Evolutionary conservation across 2,113 vertebrate species (phyloP).

Genomic region (Menidia beryllina): DNA sequence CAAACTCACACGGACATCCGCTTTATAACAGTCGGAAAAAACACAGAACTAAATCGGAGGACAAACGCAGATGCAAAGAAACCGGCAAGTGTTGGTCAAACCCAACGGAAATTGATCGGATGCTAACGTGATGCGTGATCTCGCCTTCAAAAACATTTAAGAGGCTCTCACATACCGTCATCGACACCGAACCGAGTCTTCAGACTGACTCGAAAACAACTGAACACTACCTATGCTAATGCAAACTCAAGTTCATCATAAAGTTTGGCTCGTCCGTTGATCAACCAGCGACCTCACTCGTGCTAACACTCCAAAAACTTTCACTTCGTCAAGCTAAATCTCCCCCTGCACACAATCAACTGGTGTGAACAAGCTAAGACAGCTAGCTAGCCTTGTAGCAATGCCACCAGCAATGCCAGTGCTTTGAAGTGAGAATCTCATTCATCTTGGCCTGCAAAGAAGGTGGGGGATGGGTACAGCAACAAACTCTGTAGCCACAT

Average conservation of each 20-base stretch:
- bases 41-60: not conserved
- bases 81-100: not conserved
- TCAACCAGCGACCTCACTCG: conserved; percentile 14
- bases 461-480: conserved; percentile 80
- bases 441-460: conserved; percentile 82
- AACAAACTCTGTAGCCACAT: conserved; percentile 81
- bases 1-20: not conserved
- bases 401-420: conserved; percentile 70
- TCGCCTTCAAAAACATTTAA: not conserved
- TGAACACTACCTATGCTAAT: not conserved
- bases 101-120: not conserved
- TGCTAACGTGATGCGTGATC: not conserved
- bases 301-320: conserved; percentile 24
- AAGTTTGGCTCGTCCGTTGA: conserved; percentile 32
- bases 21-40: not conserved
- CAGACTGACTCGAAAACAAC: not conserved
- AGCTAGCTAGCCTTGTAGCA: conserved; percentile 64
- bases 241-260: conserved; percentile 38
- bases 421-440: conserved; percentile 83
- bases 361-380: conserved; percentile 43
- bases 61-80: not conserved
- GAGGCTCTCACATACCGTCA: not conserved
- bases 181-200: not conserved
- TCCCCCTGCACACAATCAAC: conserved; percentile 27
- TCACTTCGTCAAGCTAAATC: not conserved